A percentile compares a stretch with the other conserved stretches of the same genome.
Conservation (phyloP, 2,888 invertebrate genomes). For the Marronus borbonicus region DNA sequence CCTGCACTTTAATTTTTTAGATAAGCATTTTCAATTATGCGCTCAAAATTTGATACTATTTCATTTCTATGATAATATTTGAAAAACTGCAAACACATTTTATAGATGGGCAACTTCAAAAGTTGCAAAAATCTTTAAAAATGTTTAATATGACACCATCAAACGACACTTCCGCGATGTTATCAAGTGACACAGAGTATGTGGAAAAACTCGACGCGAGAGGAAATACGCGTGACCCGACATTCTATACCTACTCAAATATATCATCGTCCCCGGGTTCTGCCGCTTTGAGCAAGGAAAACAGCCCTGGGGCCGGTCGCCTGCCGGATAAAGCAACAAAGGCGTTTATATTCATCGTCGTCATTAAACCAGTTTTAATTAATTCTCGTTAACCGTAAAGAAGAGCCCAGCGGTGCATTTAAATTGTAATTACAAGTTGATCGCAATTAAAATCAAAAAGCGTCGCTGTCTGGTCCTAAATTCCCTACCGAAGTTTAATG, state of each 20-base stretch:
- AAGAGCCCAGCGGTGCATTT: conserved; percentile 62
- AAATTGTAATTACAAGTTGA: conserved; percentile 67
- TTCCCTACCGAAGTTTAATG: conserved; percentile 54
- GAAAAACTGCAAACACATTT: no score
- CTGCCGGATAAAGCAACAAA: conserved; percentile 34
- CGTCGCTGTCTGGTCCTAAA: conserved; percentile 48
- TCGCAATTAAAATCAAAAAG: conserved; percentile 66
- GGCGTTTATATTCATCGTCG: conserved; percentile 52
- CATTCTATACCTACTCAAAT: not conserved
- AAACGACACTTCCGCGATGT: no score
- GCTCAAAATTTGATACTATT: no score
- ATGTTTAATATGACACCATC: no score
- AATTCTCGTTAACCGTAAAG: conserved; percentile 62
- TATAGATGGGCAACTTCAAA: no score
- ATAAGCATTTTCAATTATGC: no score
- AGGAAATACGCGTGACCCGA: not conserved
- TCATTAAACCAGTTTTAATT: conserved; percentile 63
- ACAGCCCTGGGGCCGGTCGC: conserved; percentile 1
- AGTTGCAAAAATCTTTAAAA: no score
- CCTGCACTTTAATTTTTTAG: no score
- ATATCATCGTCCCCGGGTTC: conserved; percentile 5
- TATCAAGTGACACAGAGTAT: not conserved
- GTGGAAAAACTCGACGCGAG: not conserved
- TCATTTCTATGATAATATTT: no score
- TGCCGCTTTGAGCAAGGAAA: conserved; percentile 8